These are phyloP conservation scores for Onychostruthus taczanowskii DNA, from an alignment of 2,113 vertebrate genomes.

Conservation along the genomic window DNA sequence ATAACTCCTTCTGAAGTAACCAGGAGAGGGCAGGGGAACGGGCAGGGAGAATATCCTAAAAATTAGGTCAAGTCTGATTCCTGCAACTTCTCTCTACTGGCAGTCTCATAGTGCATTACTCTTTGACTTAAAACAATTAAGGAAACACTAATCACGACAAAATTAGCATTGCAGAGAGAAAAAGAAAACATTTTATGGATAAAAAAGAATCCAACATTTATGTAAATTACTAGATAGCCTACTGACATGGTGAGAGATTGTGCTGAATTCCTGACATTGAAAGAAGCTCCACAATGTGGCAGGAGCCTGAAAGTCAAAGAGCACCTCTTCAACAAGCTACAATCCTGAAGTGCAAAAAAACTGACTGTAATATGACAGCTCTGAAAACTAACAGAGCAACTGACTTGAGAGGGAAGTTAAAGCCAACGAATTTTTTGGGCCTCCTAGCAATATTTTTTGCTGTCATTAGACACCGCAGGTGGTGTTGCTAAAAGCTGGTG, in stretches of 20 bases:
- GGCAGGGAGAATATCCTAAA: not conserved
- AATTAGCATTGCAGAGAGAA: not conserved
- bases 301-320: not conserved
- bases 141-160: not conserved
- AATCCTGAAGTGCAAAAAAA: not conserved
- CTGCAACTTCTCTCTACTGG: not conserved
- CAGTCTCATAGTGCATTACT: not conserved
- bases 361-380: not conserved
- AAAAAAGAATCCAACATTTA: not conserved
- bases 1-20: not conserved
- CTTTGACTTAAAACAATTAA: not conserved
- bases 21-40: rapidly evolving
- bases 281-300: not conserved
- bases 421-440: constrained; percentile 19
- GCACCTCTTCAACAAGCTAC: not conserved
- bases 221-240: not conserved
- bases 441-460: constrained; percentile 46
- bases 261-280: not conserved
- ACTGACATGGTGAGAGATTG: not conserved
- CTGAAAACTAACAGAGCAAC: not conserved
- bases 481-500: constrained; percentile 20
- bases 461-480: constrained; percentile 31
- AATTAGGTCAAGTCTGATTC: not conserved
- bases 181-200: not conserved
- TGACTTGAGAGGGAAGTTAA: not conserved